Evolutionary conservation across 2,797 vertebrate genomes (phyloP).

Genomic region (Eremophila alpestris): DNA sequence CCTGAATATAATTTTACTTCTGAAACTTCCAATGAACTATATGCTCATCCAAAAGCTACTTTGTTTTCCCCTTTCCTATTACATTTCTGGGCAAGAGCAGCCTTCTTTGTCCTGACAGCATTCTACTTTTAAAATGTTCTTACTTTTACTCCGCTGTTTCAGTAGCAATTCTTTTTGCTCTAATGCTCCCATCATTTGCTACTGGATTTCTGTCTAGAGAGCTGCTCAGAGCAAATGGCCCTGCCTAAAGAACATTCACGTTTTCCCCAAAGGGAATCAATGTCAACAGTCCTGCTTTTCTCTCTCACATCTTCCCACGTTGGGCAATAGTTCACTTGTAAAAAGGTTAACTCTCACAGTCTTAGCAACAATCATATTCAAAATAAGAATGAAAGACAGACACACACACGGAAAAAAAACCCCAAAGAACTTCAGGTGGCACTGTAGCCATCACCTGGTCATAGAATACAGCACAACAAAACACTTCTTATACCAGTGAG

Average conservation of each 20-base stretch:
- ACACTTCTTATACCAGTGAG: background rate
- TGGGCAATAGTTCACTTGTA: background rate
- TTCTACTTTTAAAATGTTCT: background rate
- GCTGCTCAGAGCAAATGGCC: background rate
- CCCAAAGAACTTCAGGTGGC: background rate
- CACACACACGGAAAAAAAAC: fast-evolving
- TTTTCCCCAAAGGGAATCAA: background rate
- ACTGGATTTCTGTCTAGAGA: background rate
- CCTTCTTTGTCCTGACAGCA: background rate
- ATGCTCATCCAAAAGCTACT: background rate
- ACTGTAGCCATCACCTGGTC: background rate
- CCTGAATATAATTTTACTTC: background rate
- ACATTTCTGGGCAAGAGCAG: background rate
- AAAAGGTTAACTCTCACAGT: background rate
- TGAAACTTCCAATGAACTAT: background rate
- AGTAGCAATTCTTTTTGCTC: background rate
- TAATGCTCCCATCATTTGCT: background rate
- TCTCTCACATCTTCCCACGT: background rate
- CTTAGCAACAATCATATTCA: background rate
- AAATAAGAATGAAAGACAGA: background rate
- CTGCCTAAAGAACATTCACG: background rate
- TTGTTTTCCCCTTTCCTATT: background rate
- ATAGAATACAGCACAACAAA: background rate
- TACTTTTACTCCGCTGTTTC: background rate
- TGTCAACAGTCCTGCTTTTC: background rate